Base-by-base conservation (phyloP, 1,140 invertebrate genomes). In the Pseudomyrmex pallidus region DNA sequence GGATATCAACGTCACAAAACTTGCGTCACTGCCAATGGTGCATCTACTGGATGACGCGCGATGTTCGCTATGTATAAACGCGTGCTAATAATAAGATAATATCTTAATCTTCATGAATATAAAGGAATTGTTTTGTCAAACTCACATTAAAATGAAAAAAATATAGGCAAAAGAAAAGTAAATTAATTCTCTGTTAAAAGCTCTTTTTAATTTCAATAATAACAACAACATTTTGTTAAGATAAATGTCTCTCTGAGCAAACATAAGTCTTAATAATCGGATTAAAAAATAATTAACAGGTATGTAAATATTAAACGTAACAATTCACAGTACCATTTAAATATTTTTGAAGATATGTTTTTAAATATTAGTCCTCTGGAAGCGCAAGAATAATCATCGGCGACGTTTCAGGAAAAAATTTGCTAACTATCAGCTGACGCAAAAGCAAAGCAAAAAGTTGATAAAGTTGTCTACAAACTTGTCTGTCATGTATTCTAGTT, bases 401-500 rank as follows among this genome's bases (percentile, higher is more conserved):
- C 35, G 64, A 70, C 20, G 15, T 25, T 67, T 3, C 4, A 15
- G n/a, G 13, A 57, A 44, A 22, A 68, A 77, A 77, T 57, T 56
- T 25, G 0, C 5, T 10, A 52, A 78, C 10, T 20, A 59, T 52
- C 5, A 50, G 9, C 17, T 78, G 68, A 78, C 64, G 25, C 52
- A 46, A 78, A 17, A 35, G 63, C 66, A 74, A 63, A 15, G 68
- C 54, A 46, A 82, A 61, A 74, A 54, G 46, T 74, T 74, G 56
- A 82, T 82, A 82, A 82, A 74, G 72, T 35, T 35, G 35, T 72
- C 59, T 74, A 74, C 78, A 35, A 22, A 62, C 46, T 62, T 46
- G 70, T 82, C 22, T 25, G 68, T 82, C 78, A 74, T 44, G 78
- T 54, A 82, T 82, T 74, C 56, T 50, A 46, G 54, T 82, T 82